Conservation (phyloP, 2,113 vertebrate species). For the Scartelaos histophorus region DNA sequence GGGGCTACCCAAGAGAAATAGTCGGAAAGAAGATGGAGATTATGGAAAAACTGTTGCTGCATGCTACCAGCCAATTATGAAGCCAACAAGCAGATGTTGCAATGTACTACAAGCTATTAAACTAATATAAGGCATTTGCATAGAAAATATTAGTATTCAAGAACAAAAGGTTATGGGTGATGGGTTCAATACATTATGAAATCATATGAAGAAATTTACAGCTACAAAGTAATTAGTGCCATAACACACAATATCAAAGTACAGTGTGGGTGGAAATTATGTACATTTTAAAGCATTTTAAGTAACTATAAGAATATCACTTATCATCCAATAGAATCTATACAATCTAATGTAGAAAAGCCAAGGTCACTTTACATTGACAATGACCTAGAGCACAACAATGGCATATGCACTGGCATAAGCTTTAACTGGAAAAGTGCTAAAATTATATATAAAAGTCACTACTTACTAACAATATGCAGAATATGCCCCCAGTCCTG, state of each 20-base stretch:
- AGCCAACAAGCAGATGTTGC: slow-evolving; percentile 57
- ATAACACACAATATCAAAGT: background rate
- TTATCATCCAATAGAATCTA: too few species aligned
- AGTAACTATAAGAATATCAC: background rate
- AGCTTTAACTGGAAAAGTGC: background rate
- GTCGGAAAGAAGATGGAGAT: slow-evolving; percentile 30
- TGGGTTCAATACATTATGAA: background rate
- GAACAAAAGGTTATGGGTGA: background rate
- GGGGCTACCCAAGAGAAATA: slow-evolving; percentile 38
- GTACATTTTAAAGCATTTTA: background rate
- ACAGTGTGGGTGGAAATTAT: background rate
- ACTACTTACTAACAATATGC: background rate
- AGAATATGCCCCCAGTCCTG: background rate
- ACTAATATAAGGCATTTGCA: slow-evolving; percentile 45
- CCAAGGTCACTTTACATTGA: background rate
- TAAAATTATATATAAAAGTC: background rate
- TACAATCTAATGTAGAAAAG: background rate
- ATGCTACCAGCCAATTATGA: slow-evolving; percentile 54
- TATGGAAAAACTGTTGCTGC: slow-evolving; percentile 27
- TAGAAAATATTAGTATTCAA: slow-evolving; percentile 13
- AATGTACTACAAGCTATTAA: slow-evolving; percentile 47
- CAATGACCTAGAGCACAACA: too few species aligned
- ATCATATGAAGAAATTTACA: background rate
- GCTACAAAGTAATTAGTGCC: background rate
- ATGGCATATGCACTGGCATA: background rate